phyloP scores from a whole-genome alignment of 2,113 vertebrate genomes.

The Galeopterus variegatus region DNA sequence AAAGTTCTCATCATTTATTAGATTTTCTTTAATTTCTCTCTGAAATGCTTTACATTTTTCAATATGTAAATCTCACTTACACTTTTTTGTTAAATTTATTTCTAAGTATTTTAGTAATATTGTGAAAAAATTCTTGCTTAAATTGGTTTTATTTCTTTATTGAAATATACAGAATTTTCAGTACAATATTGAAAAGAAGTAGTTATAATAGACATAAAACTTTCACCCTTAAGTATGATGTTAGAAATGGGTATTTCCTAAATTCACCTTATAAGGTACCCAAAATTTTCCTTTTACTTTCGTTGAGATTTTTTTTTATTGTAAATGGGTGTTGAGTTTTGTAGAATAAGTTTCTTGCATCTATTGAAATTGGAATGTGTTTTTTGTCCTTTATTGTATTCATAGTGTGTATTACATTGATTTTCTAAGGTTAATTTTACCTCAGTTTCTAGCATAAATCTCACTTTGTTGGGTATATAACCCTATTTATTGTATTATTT shows the following conservation, averaged over 20 bases:
- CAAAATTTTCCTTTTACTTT: neutral
- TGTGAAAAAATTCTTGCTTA: neutral
- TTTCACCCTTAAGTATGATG: neutral
- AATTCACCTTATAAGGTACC: neutral
- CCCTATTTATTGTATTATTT: neutral
- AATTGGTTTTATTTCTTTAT: neutral
- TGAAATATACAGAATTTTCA: neutral
- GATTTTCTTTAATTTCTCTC: neutral
- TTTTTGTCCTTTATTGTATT: neutral
- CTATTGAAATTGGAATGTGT: neutral
- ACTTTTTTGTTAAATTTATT: neutral
- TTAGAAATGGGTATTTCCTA: neutral
- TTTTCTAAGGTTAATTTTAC: neutral
- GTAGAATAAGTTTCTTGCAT: neutral
- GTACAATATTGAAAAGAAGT: neutral
- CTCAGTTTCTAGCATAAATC: neutral
- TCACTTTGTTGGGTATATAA: neutral
- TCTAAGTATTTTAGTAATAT: neutral
- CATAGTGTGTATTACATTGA: neutral
- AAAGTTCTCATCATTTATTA: neutral
- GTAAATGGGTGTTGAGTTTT: neutral
- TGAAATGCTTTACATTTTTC: neutral
- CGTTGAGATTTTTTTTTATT: neutral
- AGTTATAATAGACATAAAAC: neutral
- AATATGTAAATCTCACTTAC: neutral